A percentile compares a stretch with the other conserved stretches of the same genome.
Conservation (phyloP, 92 coral and sea anemone species). For the Phymanthus crucifer region DNA sequence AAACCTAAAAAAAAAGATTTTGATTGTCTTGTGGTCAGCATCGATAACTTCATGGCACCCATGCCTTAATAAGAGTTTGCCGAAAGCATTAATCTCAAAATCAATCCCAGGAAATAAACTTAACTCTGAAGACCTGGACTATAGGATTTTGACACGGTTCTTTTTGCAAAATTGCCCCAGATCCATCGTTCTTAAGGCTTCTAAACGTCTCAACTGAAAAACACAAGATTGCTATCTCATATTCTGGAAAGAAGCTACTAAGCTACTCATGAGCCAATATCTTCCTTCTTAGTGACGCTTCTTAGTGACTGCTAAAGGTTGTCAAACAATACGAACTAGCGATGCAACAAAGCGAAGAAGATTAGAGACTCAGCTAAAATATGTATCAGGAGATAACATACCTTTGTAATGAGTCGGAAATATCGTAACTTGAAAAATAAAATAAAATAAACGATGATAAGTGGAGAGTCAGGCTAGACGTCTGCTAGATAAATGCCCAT, state of each 20-base stretch:
- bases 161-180: no score
- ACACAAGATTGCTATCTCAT: neutral
- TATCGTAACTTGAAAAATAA: neutral
- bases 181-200: no score
- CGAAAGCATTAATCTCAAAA: neutral
- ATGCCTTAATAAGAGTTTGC: no score
- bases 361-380: neutral
- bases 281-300: neutral
- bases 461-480: neutral
- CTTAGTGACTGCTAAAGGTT: neutral
- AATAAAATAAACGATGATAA: neutral
- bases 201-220: no score
- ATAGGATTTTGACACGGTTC: no score
- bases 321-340: neutral
- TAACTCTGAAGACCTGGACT: no score
- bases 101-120: no score
- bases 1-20: no score
- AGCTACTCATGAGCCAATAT: neutral
- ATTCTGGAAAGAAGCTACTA: slow-evolving; percentile 1
- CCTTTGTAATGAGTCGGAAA: slow-evolving; percentile 8
- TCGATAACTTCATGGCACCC: no score
- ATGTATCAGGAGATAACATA: neutral
- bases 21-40: no score
- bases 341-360: neutral
- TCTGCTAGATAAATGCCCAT: neutral